Percentiles rank a stretch among this genome's conserved stretches.
phyloP scores from a whole-genome alignment of 2,888 invertebrate species.

The Zygothrica quintamaculata region DNA sequence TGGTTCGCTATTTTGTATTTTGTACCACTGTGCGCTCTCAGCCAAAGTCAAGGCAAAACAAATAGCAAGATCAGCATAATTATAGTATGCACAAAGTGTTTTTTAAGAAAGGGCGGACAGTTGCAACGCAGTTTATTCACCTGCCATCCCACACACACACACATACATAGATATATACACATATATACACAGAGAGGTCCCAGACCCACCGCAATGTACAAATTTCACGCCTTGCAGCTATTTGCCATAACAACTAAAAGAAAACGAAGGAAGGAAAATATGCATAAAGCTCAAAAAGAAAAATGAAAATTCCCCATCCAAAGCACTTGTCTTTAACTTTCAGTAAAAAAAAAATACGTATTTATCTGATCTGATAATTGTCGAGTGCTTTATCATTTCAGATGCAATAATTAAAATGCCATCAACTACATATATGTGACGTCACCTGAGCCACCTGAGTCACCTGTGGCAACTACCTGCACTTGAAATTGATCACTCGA shows the following conservation, averaged over 20 bases:
- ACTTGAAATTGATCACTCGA: slow-evolving; percentile 43
- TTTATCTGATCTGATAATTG: slow-evolving; percentile 63
- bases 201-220: slow-evolving; percentile 26
- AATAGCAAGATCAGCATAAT: slow-evolving; percentile 81
- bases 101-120: slow-evolving; percentile 82
- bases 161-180: too few species aligned
- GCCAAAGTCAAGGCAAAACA: too few species aligned
- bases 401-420: slow-evolving; percentile 82
- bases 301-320: neutral
- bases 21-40: slow-evolving; percentile 41
- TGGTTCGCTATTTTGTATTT: neutral
- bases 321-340: neutral
- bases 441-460: slow-evolving; percentile 27
- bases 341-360: neutral
- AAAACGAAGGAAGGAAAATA: neutral
- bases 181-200: too few species aligned
- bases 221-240: slow-evolving; percentile 83
- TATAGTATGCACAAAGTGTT: slow-evolving; percentile 77
- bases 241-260: slow-evolving; percentile 61
- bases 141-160: slow-evolving; percentile 64
- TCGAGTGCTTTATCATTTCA: slow-evolving; percentile 34
- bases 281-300: neutral
- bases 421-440: slow-evolving; percentile 63
- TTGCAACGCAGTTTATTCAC: slow-evolving; percentile 82
- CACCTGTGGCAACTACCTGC: slow-evolving; percentile 55